A percentile compares a stretch with the other conserved stretches of the same genome.
These are phyloP conservation scores for Maconellicoccus hirsutus DNA, from an alignment of 1,140 invertebrate species.

Conservation along the genomic window DNA sequence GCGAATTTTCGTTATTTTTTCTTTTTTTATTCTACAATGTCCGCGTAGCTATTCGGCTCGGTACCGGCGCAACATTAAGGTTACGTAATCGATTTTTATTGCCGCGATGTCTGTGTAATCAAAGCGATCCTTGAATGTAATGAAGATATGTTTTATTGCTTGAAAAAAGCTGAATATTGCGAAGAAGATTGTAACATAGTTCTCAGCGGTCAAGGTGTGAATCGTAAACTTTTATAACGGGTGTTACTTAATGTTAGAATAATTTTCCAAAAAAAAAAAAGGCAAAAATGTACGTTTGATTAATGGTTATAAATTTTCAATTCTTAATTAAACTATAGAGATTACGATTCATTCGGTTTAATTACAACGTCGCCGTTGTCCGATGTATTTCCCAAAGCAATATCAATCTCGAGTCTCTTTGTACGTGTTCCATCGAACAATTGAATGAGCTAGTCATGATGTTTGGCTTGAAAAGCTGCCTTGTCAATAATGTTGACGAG, in stretches of 20 bases:
- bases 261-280: conserved; percentile 11
- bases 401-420: no score
- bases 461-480: no score
- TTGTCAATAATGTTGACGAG: no score
- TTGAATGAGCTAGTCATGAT: no score
- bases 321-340: no score
- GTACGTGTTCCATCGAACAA: no score
- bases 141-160: conserved; percentile 20
- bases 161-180: conserved; percentile 17
- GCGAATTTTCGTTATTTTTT: neutral
- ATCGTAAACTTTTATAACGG: conserved; percentile 18
- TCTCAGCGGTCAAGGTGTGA: conserved; percentile 19
- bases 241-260: conserved; percentile 16
- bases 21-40: neutral
- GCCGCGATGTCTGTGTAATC: neutral
- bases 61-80: neutral
- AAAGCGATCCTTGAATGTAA: conserved; percentile 17
- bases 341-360: no score
- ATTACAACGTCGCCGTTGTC: no score
- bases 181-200: conserved; percentile 19
- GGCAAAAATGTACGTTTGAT: neutral
- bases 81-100: conserved; percentile 22
- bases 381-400: no score
- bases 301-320: no score
- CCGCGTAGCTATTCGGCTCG: neutral